Base-by-base conservation (phyloP, 2,797 vertebrate genomes). In the Odontamblyopus rebecca region DNA sequence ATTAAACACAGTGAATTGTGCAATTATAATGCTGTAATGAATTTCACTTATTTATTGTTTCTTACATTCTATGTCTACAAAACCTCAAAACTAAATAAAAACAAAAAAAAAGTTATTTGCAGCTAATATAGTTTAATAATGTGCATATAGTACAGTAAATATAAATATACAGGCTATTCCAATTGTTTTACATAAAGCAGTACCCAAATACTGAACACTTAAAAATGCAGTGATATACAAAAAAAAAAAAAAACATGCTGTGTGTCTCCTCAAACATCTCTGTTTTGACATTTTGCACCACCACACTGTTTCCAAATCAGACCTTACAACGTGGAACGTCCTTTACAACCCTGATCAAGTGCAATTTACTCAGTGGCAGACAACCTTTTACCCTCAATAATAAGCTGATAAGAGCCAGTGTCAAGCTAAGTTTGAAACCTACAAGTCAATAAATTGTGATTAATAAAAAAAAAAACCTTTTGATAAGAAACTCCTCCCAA, bases 351-450 rank as follows among this genome's bases (percentile, higher is more conserved):
- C 9, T 73, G 74, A 48, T 48, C 44, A 48, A 48, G 44, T 48
- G 44, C 4, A 48, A 16, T 75, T 87, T 88, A 77, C 59, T 71
- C 74, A 44, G 66, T 51, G 27, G 32, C 44, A 63, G 71, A 73
- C 90, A 87, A 89, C 78, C 87, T 68, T 80, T 90, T 85, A 68
- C 75, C 76, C 68, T 29, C 56, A 56, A 83, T 83, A 90, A 86
- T 85, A 89, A 87, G 80, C 76, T 82, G 87, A 84, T 90, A 86
- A 84, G 68, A 69, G 19, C 9, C 19, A 0, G 30, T 4, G 7
- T 41, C 12, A 19, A 38, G 29, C 56, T 8, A 6, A 19, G 54
- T 73, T 73, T 70, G 7, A 48, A 44, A 48, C 30, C 15, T 76
- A 4, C 61, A 7, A 15, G 32, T 76, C 70, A 66, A 50, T 76